These are phyloP conservation scores for Nasonia longicornis DNA, from an alignment of 1,140 invertebrate species.

Conservation along the genomic window DNA sequence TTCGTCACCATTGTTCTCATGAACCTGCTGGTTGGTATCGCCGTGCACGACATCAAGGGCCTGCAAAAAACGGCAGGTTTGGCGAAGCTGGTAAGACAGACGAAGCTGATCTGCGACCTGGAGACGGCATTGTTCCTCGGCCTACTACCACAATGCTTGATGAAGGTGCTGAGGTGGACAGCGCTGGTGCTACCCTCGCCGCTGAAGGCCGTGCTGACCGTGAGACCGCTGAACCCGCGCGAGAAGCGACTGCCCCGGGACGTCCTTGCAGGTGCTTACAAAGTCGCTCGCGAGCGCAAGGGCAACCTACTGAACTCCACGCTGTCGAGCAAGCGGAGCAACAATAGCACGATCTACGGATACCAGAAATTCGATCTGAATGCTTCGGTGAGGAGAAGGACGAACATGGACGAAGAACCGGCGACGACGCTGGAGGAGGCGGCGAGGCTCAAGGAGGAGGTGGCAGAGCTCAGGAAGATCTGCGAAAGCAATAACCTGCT, in stretches of 20 bases:
- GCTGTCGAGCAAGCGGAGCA: constrained; percentile 48
- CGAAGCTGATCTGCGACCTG: constrained; percentile 81
- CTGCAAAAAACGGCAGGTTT: constrained; percentile 82
- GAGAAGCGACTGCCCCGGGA: constrained; percentile 83
- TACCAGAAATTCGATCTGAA: constrained; percentile 51
- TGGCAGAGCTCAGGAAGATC: constrained; percentile 56
- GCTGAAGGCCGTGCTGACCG: constrained; percentile 81
- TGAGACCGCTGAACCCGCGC: constrained; percentile 83
- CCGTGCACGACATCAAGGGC: constrained; percentile 84
- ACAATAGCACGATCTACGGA: constrained; percentile 44
- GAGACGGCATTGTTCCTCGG: constrained; percentile 79
- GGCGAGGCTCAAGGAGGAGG: constrained; percentile 52
- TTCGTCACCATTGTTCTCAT: constrained; percentile 86
- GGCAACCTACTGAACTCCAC: constrained; percentile 20
- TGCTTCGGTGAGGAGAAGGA: constrained; percentile 35
- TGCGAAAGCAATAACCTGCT: constrained; percentile 59
- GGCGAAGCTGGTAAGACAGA: constrained; percentile 82
- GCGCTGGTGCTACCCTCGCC: constrained; percentile 82
- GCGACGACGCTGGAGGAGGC: constrained; percentile 39
- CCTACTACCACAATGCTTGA: constrained; percentile 77
- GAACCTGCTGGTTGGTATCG: constrained; percentile 85
- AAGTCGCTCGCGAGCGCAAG: constrained; percentile 79
- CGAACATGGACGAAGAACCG: constrained; percentile 24
- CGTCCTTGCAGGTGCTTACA: constrained; percentile 80
- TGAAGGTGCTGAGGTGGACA: constrained; percentile 79